A percentile compares a stretch with the other conserved stretches of the same genome.
phyloP scores from a whole-genome alignment of 2,113 vertebrate species.

The Ageneiosus marmoratus region DNA sequence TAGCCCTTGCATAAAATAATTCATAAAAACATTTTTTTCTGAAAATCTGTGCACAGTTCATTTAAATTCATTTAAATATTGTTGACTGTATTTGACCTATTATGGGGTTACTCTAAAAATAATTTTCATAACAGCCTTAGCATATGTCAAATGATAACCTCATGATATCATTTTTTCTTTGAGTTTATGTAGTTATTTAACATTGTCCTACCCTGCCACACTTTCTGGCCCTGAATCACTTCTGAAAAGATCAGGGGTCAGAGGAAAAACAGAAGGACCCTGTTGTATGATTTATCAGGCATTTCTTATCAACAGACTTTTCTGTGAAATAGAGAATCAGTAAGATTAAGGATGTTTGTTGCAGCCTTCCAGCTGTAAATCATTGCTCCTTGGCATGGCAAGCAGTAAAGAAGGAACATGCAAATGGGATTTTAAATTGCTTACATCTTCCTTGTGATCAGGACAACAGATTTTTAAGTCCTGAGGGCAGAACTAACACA shows the following conservation, averaged over 20 bases:
- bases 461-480: conserved; percentile 31
- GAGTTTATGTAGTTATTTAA: background rate
- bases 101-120: background rate
- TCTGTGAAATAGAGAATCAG: background rate
- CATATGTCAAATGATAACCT: background rate
- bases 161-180: background rate
- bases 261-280: background rate
- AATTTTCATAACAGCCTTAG: background rate
- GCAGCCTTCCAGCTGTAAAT: conserved; percentile 16
- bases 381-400: conserved; percentile 21
- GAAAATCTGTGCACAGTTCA: background rate
- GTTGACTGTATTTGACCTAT: background rate
- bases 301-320: background rate
- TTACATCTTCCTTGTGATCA: conserved; percentile 29
- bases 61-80: background rate
- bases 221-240: background rate
- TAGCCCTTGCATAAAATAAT: too few species aligned
- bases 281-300: background rate
- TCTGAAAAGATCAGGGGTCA: background rate
- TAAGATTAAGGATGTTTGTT: background rate
- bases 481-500: conserved; percentile 18
- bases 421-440: conserved; percentile 33
- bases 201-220: background rate
- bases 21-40: too few species aligned
- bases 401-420: conserved; percentile 30